Evolutionary conservation across 2,113 vertebrate species (phyloP), one percentile per base, ranked within the genome.

Genomic region (Petrocephalus microphthalmus): DNA sequence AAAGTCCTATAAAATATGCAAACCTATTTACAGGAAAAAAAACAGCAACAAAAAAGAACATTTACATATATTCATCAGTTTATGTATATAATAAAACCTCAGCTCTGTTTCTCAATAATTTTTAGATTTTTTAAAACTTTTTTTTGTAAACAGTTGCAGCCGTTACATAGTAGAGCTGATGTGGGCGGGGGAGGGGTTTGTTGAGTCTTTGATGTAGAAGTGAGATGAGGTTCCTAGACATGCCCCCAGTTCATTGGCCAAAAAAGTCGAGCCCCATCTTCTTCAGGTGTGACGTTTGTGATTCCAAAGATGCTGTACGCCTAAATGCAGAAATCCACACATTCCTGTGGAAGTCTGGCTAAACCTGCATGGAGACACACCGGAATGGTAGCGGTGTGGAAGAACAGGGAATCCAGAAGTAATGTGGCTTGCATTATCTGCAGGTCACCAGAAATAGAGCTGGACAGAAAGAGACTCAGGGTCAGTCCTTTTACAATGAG

Each of bases 1-100:
- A 99, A 99, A 99, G 97, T 98, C 97, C 98, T 99, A 99, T 98
- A 99, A 99, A 99, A 99, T 99, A 99, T 99, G 98, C 96, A 99
- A 99, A 99, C 98, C 97, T 99, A 98, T 99, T 97, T 99, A 99
- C 98, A 67, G 60, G 60, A 98, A 97, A 98, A 96, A 95, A 97
- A 98, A 97, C 96, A 96, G 96, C 96, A 97, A 96, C 94, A 93
- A 92, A 93, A 92, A 89, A 85, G 89, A 90, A 95, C 90, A 93
- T 96, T 93, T 96, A 96, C 95, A 95, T 95, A 95, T 96, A 95
- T 95, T 95, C 95, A 95, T 94, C 90, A 89, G 92, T 95, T 94
- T 94, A 95, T 95, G 93, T 96, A 95, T 96, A 81, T 81, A 81
- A 96, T 94, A 97, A 98, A 97, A 98, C 96, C 96, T 97, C 96